Evolutionary conservation across 2,797 vertebrate species (phyloP).

Genomic region (Sebastes ruberrimus): DNA sequence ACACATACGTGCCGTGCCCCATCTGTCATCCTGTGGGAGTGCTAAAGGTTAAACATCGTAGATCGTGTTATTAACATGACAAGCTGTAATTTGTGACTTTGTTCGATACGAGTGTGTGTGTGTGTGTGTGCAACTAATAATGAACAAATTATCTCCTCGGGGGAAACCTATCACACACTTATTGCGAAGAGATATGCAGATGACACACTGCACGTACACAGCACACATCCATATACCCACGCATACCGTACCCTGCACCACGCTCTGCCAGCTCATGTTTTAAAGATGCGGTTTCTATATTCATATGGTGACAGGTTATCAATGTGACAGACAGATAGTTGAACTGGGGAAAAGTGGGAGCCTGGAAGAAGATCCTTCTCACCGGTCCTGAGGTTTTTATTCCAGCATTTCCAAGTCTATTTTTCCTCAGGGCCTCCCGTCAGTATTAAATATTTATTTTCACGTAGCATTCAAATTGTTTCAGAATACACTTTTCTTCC

Average conservation of each 20-base stretch:
- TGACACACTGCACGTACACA: conserved; percentile 21
- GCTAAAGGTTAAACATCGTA: conserved; percentile 60
- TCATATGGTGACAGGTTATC: conserved; percentile 67
- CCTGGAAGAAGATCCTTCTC: conserved; percentile 46
- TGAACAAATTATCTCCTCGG: conserved; percentile 40
- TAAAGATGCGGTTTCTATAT: conserved; percentile 72
- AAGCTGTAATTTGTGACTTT: conserved; percentile 33
- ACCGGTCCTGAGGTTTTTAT: conserved; percentile 39
- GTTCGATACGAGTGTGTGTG: background rate
- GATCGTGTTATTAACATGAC: conserved; percentile 39
- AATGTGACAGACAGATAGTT: conserved; percentile 67
- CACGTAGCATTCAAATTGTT: conserved; percentile 39
- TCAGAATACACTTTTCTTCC: conserved; percentile 36
- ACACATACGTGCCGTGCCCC: conserved; percentile 1
- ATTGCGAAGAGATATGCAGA: conserved; percentile 48
- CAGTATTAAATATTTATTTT: conserved; percentile 59
- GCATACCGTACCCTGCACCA: conserved; percentile 10
- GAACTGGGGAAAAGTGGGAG: conserved; percentile 56
- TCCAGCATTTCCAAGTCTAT: conserved; percentile 2
- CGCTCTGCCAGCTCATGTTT: conserved; percentile 69
- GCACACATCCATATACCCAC: background rate
- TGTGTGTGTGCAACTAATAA: conserved; percentile 20
- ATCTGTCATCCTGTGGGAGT: conserved; percentile 39
- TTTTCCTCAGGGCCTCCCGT: conserved; percentile 31
- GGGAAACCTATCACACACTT: conserved; percentile 37